These are phyloP conservation scores for Orycteropus afer DNA, from an alignment of 2,113 vertebrate genomes.

Conservation along the genomic window DNA sequence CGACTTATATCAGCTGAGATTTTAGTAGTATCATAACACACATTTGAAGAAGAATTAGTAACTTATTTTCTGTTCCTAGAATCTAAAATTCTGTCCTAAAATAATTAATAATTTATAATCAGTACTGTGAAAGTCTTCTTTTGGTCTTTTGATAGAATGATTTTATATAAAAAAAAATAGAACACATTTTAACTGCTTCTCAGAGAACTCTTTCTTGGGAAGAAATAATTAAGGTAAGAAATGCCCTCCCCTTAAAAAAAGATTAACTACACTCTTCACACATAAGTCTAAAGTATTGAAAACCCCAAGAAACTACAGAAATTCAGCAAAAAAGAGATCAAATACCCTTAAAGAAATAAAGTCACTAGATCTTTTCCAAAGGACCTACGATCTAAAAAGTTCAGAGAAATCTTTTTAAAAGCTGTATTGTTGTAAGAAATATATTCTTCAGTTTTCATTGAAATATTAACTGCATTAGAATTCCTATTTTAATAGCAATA, in stretches of 20 bases:
- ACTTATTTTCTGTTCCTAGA: background rate
- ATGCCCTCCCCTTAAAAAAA: background rate
- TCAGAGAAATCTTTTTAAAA: background rate
- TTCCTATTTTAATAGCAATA: background rate
- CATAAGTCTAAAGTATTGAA: background rate
- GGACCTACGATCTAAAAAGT: background rate
- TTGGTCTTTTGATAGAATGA: background rate
- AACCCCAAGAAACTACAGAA: background rate
- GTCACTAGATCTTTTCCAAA: background rate
- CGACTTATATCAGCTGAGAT: background rate
- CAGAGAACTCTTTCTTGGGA: background rate
- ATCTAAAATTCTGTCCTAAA: background rate
- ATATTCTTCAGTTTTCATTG: background rate
- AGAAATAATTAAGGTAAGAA: background rate
- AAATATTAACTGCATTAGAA: background rate
- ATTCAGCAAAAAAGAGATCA: background rate
- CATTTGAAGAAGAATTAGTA: background rate
- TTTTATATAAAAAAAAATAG: background rate
- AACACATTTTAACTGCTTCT: constrained; percentile 4
- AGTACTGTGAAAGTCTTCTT: background rate
- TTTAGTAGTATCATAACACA: background rate
- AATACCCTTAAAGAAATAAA: background rate
- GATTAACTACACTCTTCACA: background rate
- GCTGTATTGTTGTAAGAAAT: background rate
- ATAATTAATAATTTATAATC: background rate